A percentile compares a stretch with the other conserved stretches of the same genome.
These are phyloP conservation scores for Microcebus tavaratra DNA, from an alignment of 2,113 vertebrate species.

Conservation along the genomic window DNA sequence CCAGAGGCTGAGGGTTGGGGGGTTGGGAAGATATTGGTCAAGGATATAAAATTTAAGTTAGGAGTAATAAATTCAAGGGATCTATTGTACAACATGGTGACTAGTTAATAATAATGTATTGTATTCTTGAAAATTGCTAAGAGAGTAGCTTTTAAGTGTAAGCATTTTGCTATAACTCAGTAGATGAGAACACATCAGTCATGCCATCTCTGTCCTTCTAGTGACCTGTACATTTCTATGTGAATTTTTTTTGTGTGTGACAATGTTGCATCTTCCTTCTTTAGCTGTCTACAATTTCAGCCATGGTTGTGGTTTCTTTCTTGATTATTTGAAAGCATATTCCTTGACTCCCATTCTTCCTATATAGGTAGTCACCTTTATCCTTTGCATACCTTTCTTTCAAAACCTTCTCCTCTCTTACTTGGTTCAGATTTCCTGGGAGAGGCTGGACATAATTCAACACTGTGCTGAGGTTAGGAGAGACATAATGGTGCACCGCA, in stretches of 20 bases:
- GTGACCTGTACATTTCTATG: background rate
- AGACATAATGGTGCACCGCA: background rate
- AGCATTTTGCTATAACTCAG: background rate
- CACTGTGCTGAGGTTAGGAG: background rate
- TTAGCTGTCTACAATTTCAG: background rate
- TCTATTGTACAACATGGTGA: background rate
- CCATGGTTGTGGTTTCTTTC: background rate
- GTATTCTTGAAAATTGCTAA: background rate
- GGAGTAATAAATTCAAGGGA: background rate
- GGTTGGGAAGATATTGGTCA: background rate
- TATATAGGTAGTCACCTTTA: background rate
- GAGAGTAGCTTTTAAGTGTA: background rate
- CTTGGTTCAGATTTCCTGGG: background rate
- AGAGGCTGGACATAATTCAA: background rate
- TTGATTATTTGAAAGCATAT: slow-evolving; percentile 30
- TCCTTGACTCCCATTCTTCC: background rate
- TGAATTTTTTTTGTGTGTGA: background rate
- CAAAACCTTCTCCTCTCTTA: background rate
- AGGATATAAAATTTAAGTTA: background rate
- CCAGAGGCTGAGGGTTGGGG: background rate
- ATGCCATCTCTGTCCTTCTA: background rate
- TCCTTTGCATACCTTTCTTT: background rate
- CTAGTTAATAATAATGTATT: background rate
- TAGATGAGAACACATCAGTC: background rate
- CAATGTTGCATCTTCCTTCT: background rate